Evolutionary conservation across 92 coral and sea anemone species (phyloP), one percentile per base, ranked within the genome.

Genomic region (Epizoanthus illoricatus): DNA sequence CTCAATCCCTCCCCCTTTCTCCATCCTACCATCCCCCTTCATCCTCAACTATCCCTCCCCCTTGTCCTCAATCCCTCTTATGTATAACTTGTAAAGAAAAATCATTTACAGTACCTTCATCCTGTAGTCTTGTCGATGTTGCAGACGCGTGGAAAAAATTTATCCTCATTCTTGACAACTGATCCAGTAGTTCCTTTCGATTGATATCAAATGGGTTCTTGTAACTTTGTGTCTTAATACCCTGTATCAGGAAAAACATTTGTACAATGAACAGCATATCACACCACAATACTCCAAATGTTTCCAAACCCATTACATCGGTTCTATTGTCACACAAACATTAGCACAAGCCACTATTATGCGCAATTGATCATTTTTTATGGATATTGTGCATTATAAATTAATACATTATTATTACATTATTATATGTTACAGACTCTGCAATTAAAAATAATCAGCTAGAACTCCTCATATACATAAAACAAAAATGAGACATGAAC

Each of bases 91-190:
- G 24, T 65, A 13, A 65, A 5, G 70, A 11, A 65, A 65, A 5
- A 0, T 15, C 0, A 18, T 8, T 49, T 41, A 43, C 19, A 24
- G 10, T 71, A 94, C 99, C 98, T 94, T 94, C 97, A 84, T 97
- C 99, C 80, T 97, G 99, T 9, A 97, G 90, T 64, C 95, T 91
- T 5, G 99, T 94, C 21, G 99, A 89, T 57, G 99, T 97, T 69
- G 98, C 93, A 0, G 99, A 93, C 52, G 89, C 94, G 80, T 97
- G 99, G 65, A 97, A 97, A 86, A 97, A 97, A 80, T 97, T 97
- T 52, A 97, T 97, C 79, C 97, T 85, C 99, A 97, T 97, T 69
- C 99, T 87, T 42, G 99, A 94, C 23, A 97, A 85, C 88, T 97
- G 99, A 82, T 97, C 99, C 47, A 97, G 87, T 11, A 97, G 88